phyloP scores from a whole-genome alignment of 2,113 vertebrate species.

The Cynoglossus semilaevis region DNA sequence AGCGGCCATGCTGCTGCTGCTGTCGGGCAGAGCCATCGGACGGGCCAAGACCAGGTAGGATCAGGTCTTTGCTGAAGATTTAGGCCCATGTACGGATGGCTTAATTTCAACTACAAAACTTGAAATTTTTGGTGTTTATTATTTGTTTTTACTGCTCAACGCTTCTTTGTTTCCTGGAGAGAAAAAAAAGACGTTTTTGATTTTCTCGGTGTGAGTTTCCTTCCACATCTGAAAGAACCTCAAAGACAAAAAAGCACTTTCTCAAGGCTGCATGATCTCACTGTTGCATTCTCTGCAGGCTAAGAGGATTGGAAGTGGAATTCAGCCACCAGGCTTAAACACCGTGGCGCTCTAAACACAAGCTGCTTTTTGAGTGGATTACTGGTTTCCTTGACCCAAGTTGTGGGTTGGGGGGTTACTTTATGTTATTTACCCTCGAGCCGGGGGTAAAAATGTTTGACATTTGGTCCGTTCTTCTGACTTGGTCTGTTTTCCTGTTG shows the following conservation, averaged over 20 bases:
- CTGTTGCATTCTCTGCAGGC: constrained; percentile 38
- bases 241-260: constrained; percentile 25
- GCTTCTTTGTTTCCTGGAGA: background rate
- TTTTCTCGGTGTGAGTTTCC: background rate
- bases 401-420: constrained; percentile 24
- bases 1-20: constrained; percentile 50
- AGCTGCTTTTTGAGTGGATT: constrained; percentile 43
- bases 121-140: background rate
- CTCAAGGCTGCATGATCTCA: constrained; percentile 22
- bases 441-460: constrained; percentile 23
- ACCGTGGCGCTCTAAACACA: constrained; percentile 27
- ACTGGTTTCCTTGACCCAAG: constrained; percentile 27
- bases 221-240: background rate
- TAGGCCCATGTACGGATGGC: constrained; percentile 13
- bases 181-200: background rate
- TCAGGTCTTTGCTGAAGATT: constrained; percentile 3
- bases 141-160: background rate
- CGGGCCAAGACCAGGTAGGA: constrained; percentile 72
- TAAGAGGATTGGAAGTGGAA: constrained; percentile 66
- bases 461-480: constrained; percentile 52
- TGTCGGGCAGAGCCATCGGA: constrained; percentile 49
- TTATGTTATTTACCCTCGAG: constrained; percentile 36
- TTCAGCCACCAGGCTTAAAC: constrained; percentile 53
- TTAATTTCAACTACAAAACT: no score
- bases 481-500: constrained; percentile 56